phyloP scores from a whole-genome alignment of 2,113 vertebrate genomes.

The Lynx canadensis region DNA sequence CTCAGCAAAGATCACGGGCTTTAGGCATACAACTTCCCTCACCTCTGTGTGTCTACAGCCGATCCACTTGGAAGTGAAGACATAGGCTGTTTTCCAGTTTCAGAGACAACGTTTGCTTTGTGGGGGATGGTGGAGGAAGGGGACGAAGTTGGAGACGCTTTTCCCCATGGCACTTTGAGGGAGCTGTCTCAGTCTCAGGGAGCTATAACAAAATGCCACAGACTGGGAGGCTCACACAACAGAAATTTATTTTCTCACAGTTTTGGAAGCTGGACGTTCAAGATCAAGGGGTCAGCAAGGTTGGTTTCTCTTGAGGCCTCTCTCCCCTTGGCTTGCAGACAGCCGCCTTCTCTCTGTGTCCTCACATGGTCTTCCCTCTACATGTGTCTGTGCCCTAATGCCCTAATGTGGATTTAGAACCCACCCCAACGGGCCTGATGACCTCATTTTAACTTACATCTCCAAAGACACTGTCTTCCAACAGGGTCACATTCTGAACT shows the following conservation, averaged over 20 bases:
- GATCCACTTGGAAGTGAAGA: not conserved
- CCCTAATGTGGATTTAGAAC: not conserved
- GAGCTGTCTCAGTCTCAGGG: not conserved
- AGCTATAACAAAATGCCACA: not conserved
- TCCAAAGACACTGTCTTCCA: not conserved
- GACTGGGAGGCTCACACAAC: not conserved
- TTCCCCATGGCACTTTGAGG: not conserved
- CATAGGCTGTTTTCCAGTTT: not conserved
- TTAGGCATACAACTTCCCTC: not conserved
- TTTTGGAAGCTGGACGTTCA: not conserved
- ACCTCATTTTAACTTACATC: not conserved
- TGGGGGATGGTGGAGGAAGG: not conserved
- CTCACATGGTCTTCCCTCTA: rapidly evolving
- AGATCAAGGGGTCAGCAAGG: not conserved
- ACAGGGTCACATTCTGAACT: not conserved
- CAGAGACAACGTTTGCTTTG: not conserved
- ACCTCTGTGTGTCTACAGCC: not conserved
- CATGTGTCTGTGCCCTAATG: not conserved
- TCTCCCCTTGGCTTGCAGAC: not conserved
- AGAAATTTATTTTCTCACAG: not conserved
- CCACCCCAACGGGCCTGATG: no score
- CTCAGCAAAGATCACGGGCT: not conserved
- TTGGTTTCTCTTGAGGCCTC: not conserved
- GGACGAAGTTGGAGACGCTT: not conserved
- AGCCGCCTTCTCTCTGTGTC: rapidly evolving